Base-by-base conservation (phyloP, 1,140 invertebrate genomes). In the Lordiphosa mommai region DNA sequence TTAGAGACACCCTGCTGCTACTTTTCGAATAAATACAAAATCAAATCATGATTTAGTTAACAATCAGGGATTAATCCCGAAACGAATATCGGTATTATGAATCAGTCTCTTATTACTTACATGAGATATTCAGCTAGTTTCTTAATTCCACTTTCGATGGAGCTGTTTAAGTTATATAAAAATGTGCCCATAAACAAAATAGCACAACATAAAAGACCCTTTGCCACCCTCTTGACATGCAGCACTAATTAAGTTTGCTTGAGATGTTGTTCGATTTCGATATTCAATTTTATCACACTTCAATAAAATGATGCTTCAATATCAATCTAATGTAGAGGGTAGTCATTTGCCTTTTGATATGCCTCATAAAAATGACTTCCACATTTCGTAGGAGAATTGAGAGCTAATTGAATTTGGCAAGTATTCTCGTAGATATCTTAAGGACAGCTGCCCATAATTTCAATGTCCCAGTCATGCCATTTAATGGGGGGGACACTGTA, bases 321-420 rank as follows among this genome's bases (percentile, higher is more conserved):
- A 17, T 23, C 59, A 55, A 38, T 55, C 53, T 48, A 66, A 80
- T 69, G 27, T 6, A 47, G 43, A 68, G 43, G 63, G 56, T 52
- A 40, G 44, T 36, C 12, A 12, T 9, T 10, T 10, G n/a, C 38
- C 61, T 64, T 85, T 85, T 44, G 74, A 52, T 46, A 72, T 51
- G 80, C 71, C 13, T 47, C 67, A 86, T 86, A 86, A 86, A 86
- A 80, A 36, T 33, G 37, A 32, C 37, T 40, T n/a, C 37, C 20
- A 23, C 20, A 23, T 23, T 23, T 23, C 20, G 4, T 23, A 5
- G 30, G 23, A 48, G 20, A 9, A 36, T 47, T 51, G 32, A 50
- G 55, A 41, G 56, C 72, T 82, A 82, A 82, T 82, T 84, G 77
- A 82, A 82, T 82, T 60, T 16, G 74, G 59, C 77, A 84, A 77